A percentile compares a stretch with the other conserved stretches of the same genome.
These are phyloP conservation scores for Gorsachius goisagi DNA, from an alignment of 2,113 vertebrate species.

Conservation along the genomic window DNA sequence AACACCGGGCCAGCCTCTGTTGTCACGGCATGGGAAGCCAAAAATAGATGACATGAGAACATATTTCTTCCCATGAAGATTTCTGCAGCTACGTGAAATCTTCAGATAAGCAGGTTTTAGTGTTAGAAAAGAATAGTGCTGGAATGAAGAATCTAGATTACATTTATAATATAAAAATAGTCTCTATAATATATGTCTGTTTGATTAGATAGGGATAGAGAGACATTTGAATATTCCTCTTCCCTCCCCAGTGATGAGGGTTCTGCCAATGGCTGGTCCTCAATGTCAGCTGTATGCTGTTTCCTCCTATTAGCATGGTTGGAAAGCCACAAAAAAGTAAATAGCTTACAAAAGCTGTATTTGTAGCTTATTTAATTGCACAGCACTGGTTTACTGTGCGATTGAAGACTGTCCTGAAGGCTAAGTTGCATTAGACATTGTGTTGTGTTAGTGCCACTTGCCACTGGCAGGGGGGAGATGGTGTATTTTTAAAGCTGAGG, in stretches of 20 bases:
- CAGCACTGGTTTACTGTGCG: not conserved
- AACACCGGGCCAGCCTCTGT: conserved; percentile 8
- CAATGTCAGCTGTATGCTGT: not conserved
- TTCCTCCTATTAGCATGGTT: not conserved
- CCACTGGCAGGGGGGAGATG: not conserved
- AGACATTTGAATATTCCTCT: not conserved
- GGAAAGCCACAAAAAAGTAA: not conserved
- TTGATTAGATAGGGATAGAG: not conserved
- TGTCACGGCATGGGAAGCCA: not conserved
- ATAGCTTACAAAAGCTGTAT: not conserved
- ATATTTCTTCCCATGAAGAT: not conserved
- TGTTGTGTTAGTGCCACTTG: not conserved
- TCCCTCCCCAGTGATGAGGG: not conserved
- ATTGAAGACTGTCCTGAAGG: not conserved
- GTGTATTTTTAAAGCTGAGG: not conserved
- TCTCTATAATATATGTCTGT: not conserved
- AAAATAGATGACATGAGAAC: conserved; percentile 30
- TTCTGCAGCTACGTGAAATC: not conserved
- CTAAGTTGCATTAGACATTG: not conserved
- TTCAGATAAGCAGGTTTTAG: not conserved
- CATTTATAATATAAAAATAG: not conserved
- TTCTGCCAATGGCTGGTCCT: not conserved
- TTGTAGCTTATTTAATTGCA: not conserved
- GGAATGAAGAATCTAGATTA: not conserved
- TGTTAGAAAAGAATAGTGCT: not conserved